Base-by-base conservation (phyloP, 1,140 invertebrate genomes). In the Sarcophaga peregrina region DNA sequence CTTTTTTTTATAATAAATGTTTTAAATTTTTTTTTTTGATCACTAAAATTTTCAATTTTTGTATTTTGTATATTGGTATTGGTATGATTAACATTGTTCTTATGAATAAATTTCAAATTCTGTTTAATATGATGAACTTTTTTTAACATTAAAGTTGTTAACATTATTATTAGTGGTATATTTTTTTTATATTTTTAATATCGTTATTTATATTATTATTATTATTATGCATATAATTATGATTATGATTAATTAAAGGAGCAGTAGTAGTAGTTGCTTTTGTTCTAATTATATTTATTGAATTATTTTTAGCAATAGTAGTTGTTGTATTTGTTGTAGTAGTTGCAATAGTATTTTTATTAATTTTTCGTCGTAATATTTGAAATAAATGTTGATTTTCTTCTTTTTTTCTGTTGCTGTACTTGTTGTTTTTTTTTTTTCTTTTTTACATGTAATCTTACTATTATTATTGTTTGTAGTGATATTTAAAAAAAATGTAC, bases 11-110 rank as follows among this genome's bases (percentile, higher is more conserved):
- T n/a, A n/a, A n/a, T n/a, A n/a, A n/a, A n/a, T n/a, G n/a, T n/a
- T n/a, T n/a, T n/a, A n/a, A n/a, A n/a, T n/a, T n/a, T n/a, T n/a
- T n/a, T n/a, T n/a, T n/a, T n/a, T n/a, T 83, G 84, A 72, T 80
- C 83, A 84, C 48, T 37, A 73, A 73, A 83, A 75, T 85, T 62
- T 82, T 85, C 80, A 46, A 58, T 72, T 81, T 54, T 81, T 84
- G 80, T 76, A 81, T 81, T 81, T 72, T 68, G 72, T 25, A 58
- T 72, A 76, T 54, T 81, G 82, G 80, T 76, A 81, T 81, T 81
- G 58, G 73, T 82, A 76, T 84, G 85, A 76, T 81, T 86, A 47
- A 84, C 76, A 82, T 82, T 85, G 10, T 80, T 83, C 78, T 87
- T 74, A 52, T 82, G 6, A 45, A 50, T 37, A 37, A 37, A 37